These are phyloP conservation scores for Porites australiensis DNA, from an alignment of 64 coral and sea anemone species.

Conservation along the genomic window DNA sequence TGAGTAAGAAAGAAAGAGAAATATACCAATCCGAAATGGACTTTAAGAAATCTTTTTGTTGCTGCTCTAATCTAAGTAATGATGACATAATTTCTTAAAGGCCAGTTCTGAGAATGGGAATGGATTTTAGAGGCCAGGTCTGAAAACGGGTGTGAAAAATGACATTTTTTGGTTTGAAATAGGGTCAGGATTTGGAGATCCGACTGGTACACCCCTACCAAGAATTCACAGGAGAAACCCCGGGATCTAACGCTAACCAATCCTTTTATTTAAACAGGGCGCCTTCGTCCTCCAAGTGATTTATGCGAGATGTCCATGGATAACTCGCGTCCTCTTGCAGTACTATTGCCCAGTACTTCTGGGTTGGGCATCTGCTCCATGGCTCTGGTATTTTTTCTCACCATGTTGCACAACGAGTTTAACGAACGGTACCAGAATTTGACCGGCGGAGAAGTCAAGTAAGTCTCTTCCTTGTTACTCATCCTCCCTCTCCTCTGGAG, in stretches of 20 bases:
- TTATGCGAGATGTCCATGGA: slow-evolving; percentile 55
- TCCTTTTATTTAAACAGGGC: slow-evolving; percentile 42
- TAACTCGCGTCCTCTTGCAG: slow-evolving; percentile 54
- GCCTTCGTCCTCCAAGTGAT: slow-evolving; percentile 60
- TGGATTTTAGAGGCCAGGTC: too few relatives aligned
- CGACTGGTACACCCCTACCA: slow-evolving; percentile 58
- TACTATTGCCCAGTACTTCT: slow-evolving; percentile 60
- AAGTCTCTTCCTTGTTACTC: neutral
- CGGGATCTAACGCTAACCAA: neutral
- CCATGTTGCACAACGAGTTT: slow-evolving; percentile 76
- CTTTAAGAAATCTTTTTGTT: too few relatives aligned
- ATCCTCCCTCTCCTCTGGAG: neutral
- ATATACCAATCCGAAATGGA: too few relatives aligned
- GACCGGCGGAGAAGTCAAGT: slow-evolving; percentile 41
- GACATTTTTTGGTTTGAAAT: too few relatives aligned
- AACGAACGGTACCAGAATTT: slow-evolving; percentile 57
- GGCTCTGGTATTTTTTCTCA: slow-evolving; percentile 67
- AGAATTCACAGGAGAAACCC: slow-evolving; percentile 18
- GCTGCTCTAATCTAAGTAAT: too few relatives aligned
- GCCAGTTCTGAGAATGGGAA: too few relatives aligned
- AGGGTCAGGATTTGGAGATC: neutral
- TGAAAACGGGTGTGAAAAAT: too few relatives aligned
- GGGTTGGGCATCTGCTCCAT: slow-evolving; percentile 75
- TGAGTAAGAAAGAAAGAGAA: too few relatives aligned
- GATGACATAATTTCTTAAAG: too few relatives aligned